These are phyloP conservation scores for Mastomys coucha DNA, from an alignment of 2,113 vertebrate genomes.

Conservation along the genomic window DNA sequence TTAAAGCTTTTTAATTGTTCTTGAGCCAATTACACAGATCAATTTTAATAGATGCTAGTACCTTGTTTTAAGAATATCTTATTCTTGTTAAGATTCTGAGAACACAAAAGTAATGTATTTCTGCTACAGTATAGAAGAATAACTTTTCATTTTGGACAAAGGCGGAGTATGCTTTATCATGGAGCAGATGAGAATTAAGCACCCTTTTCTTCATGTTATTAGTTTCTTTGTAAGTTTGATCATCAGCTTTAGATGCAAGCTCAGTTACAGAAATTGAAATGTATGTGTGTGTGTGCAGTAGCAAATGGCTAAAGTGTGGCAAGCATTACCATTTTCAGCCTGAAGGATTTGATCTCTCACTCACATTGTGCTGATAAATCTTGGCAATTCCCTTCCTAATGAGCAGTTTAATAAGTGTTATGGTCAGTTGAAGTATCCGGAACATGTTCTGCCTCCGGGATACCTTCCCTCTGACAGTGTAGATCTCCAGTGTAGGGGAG, in stretches of 20 bases:
- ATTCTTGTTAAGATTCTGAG: conserved; percentile 48
- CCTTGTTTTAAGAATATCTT: background rate
- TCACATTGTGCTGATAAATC: background rate
- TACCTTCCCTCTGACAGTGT: background rate
- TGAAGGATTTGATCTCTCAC: background rate
- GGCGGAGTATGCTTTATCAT: background rate
- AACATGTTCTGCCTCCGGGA: background rate
- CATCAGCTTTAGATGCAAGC: background rate
- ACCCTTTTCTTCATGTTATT: conserved; percentile 12
- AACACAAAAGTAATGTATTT: conserved; percentile 16
- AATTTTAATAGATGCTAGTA: background rate
- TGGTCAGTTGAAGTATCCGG: background rate
- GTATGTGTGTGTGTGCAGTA: background rate
- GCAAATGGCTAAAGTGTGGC: conserved; percentile 5
- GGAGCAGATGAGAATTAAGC: background rate
- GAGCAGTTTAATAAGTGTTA: background rate
- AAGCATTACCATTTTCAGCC: background rate
- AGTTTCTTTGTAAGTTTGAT: conserved; percentile 80
- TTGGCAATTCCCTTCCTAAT: background rate
- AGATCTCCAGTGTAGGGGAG: background rate
- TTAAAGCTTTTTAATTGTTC: background rate
- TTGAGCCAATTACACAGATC: background rate
- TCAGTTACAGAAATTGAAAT: background rate
- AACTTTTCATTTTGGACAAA: conserved; percentile 29
- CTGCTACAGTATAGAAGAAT: conserved; percentile 26